phyloP scores from a whole-genome alignment of 64 coral and sea anemone genomes.

The Montipora sp. region DNA sequence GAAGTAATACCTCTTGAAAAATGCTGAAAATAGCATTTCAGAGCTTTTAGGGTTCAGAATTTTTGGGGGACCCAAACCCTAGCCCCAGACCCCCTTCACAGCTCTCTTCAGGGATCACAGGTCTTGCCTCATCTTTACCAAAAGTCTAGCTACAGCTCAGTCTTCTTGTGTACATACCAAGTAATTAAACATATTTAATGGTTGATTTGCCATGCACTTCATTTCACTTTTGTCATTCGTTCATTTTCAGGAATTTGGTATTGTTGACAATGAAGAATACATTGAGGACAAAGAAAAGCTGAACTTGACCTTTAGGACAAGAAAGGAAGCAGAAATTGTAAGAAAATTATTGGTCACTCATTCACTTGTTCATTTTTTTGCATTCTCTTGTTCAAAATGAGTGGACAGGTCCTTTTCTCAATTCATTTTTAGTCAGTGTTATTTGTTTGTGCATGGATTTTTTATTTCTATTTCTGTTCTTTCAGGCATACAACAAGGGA shows the following conservation, averaged over 20 bases:
- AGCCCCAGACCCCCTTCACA: too few species aligned
- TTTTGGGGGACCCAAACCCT: too few species aligned
- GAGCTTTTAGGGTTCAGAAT: too few species aligned
- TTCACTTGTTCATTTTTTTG: neutral
- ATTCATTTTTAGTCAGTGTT: neutral
- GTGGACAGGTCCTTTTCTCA: neutral
- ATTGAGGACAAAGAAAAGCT: conserved; percentile 66
- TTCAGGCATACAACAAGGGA: conserved; percentile 61
- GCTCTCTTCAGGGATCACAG: too few species aligned
- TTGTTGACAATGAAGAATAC: conserved; percentile 92
- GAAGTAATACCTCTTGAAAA: too few species aligned
- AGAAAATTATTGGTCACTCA: neutral
- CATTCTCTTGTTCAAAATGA: too few species aligned
- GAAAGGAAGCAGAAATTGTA: conserved; percentile 98
- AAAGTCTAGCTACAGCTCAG: too few species aligned
- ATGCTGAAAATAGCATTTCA: too few species aligned
- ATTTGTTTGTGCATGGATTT: neutral
- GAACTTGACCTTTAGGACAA: conserved; percentile 83
- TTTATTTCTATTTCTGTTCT: neutral
- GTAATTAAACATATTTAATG: too few species aligned
- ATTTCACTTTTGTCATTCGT: neutral
- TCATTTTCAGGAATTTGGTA: conserved; percentile 91
- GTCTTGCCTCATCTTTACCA: too few species aligned
- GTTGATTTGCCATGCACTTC: too few species aligned
- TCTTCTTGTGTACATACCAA: too few species aligned